Conservation (phyloP, 1,140 invertebrate species). For the Drosophila cardini region DNA sequence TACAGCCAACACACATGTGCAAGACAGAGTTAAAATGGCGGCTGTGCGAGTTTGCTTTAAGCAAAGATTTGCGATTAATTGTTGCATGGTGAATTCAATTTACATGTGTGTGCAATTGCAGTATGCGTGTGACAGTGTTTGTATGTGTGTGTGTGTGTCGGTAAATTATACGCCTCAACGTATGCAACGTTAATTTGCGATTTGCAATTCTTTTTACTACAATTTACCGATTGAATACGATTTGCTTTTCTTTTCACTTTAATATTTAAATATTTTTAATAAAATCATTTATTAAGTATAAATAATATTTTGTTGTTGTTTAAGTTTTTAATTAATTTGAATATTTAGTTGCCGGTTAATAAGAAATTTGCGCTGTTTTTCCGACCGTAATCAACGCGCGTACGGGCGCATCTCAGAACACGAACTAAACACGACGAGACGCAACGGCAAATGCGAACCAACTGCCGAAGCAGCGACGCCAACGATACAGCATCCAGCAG, state of each 20-base stretch:
- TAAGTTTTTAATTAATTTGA: slow-evolving; percentile 30
- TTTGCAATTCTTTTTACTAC: background rate
- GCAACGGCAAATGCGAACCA: slow-evolving; percentile 56
- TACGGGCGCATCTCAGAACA: slow-evolving; percentile 82
- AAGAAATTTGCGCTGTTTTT: slow-evolving; percentile 24
- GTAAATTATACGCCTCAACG: slow-evolving; percentile 49
- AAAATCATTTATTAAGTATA: background rate
- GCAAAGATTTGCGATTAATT: slow-evolving; percentile 83
- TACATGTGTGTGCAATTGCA: slow-evolving; percentile 43
- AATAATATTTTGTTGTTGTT: slow-evolving; percentile 6
- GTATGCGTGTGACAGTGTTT: background rate
- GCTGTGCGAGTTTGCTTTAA: slow-evolving; percentile 66
- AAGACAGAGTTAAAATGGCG: slow-evolving; percentile 64
- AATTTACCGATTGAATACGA: slow-evolving; percentile 1
- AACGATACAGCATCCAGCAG: slow-evolving; percentile 42
- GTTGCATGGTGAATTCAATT: slow-evolving; percentile 78
- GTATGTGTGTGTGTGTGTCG: slow-evolving; percentile 27
- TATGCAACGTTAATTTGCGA: slow-evolving; percentile 45
- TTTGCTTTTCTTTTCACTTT: background rate
- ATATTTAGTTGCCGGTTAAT: slow-evolving; percentile 49
- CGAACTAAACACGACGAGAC: slow-evolving; percentile 75
- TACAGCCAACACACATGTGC: slow-evolving; percentile 22
- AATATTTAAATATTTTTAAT: background rate
- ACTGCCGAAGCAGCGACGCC: slow-evolving; percentile 46
- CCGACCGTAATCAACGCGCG: slow-evolving; percentile 73